Conservation (phyloP, 2,113 vertebrate species). For the Sturnus vulgaris region DNA sequence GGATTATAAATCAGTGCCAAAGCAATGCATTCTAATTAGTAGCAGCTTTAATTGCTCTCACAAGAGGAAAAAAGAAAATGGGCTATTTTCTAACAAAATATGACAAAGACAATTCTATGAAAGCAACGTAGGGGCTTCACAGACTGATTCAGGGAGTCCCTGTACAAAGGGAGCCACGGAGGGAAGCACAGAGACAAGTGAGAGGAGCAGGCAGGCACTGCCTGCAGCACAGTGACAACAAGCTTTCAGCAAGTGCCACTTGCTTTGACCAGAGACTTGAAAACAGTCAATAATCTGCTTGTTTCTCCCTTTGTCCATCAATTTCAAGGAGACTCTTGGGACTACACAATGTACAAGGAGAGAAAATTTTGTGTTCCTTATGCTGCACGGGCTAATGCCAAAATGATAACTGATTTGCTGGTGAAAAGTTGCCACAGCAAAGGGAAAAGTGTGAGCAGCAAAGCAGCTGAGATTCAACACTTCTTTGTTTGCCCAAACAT, state of each 20-base stretch:
- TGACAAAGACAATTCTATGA: neutral
- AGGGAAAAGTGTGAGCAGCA: neutral
- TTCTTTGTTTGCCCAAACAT: neutral
- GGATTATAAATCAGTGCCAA: neutral
- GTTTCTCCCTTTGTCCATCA: neutral
- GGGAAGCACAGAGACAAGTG: rapidly evolving
- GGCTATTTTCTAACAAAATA: neutral
- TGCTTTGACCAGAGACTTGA: neutral
- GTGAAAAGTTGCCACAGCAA: neutral
- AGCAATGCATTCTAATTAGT: neutral
- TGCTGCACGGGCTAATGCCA: neutral
- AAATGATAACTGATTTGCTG: neutral
- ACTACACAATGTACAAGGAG: neutral
- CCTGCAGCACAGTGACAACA: neutral
- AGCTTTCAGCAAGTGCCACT: neutral
- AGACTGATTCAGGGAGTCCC: neutral
- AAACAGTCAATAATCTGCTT: neutral
- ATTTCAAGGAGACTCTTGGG: neutral
- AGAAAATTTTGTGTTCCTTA: neutral
- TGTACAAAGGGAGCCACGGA: neutral
- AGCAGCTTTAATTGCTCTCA: neutral
- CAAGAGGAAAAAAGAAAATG: neutral
- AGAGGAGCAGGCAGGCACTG: neutral
- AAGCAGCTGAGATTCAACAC: neutral
- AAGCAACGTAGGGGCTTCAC: neutral